A percentile compares a stretch with the other conserved stretches of the same genome.
phyloP scores from a whole-genome alignment of 2,113 vertebrate species.

The Mellivora capensis region DNA sequence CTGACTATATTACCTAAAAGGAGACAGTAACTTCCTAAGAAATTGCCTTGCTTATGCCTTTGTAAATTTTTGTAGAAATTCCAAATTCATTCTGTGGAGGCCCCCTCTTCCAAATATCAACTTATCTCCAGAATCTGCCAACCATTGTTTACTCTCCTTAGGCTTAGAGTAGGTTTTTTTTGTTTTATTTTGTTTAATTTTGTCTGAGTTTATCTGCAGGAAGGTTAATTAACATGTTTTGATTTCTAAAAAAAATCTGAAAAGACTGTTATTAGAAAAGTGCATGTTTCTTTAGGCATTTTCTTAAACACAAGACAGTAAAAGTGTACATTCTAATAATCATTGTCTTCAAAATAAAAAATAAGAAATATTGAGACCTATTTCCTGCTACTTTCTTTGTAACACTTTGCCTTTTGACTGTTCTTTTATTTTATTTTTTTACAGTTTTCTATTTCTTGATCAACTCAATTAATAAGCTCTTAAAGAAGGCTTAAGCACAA shows the following conservation, averaged over 20 bases:
- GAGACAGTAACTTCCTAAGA: neutral
- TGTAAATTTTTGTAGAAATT: neutral
- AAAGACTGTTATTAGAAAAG: neutral
- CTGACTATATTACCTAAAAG: neutral
- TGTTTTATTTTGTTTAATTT: neutral
- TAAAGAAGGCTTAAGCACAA: neutral
- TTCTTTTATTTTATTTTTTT: neutral
- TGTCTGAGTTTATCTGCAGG: neutral
- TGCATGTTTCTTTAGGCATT: neutral
- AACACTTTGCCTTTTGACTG: neutral
- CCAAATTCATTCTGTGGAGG: neutral
- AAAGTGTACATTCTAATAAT: neutral
- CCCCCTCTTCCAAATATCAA: neutral
- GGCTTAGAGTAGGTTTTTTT: neutral
- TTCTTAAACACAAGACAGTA: neutral
- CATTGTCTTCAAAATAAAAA: neutral
- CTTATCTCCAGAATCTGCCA: neutral
- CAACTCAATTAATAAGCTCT: neutral
- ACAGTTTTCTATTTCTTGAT: neutral
- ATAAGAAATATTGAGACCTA: neutral
- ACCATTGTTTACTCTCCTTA: neutral
- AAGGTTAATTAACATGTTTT: neutral
- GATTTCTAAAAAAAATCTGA: neutral
- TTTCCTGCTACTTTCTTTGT: neutral
- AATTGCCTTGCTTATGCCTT: neutral